A percentile compares a stretch with the other conserved stretches of the same genome.
phyloP scores from a whole-genome alignment of 2,888 invertebrate species.

The Bombylius major region DNA sequence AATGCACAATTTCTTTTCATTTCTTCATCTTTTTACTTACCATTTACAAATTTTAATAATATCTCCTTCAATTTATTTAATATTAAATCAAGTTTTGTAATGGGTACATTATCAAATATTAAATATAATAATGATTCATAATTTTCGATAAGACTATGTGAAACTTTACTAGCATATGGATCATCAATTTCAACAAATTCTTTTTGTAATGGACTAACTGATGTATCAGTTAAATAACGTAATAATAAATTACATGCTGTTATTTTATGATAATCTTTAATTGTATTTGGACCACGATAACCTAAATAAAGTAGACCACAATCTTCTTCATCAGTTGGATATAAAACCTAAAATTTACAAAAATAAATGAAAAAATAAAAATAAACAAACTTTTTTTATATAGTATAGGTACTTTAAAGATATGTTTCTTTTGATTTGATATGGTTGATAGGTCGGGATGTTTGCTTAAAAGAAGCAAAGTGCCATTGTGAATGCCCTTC shows the following conservation, averaged over 20 bases:
- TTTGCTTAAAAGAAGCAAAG: no score
- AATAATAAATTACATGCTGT: slow-evolving; percentile 55
- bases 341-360: slow-evolving; percentile 6
- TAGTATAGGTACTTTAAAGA: not conserved
- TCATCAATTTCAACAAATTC: slow-evolving; percentile 72
- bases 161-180: slow-evolving; percentile 57
- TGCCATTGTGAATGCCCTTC: no score
- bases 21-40: slow-evolving; percentile 10
- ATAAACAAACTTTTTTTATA: not conserved
- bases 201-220: slow-evolving; percentile 71
- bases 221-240: slow-evolving; percentile 76
- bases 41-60: slow-evolving; percentile 37
- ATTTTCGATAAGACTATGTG: slow-evolving; percentile 50
- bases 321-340: slow-evolving; percentile 69
- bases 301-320: slow-evolving; percentile 65
- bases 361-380: not conserved
- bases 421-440: no score
- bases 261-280: slow-evolving; percentile 44
- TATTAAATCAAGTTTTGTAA: slow-evolving; percentile 50
- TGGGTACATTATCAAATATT: slow-evolving; percentile 61
- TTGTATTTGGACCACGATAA: slow-evolving; percentile 62
- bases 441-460: no score
- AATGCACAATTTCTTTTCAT: no score
- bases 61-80: slow-evolving; percentile 42
- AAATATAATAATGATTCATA: slow-evolving; percentile 55